Evolutionary conservation across 64 coral and sea anemone species (phyloP).

Genomic region (Hydrozoanthus tunicans): DNA sequence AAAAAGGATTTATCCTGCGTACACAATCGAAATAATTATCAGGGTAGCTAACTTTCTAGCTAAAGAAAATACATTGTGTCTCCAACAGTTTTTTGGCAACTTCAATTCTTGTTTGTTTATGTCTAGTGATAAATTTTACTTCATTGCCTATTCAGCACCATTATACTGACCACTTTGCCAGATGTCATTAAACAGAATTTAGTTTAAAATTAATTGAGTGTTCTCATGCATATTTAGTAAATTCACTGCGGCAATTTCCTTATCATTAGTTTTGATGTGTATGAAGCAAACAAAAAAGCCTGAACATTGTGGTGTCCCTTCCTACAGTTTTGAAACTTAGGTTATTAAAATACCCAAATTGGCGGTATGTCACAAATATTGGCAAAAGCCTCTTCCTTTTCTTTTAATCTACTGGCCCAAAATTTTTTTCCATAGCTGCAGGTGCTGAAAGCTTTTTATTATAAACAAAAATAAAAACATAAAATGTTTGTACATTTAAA

Average conservation of each 20-base stretch:
- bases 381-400: background rate
- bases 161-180: constrained; percentile 30
- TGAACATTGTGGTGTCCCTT: constrained; percentile 1
- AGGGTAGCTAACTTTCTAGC: background rate
- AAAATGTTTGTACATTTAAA: constrained; percentile 44
- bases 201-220: constrained; percentile 61
- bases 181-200: constrained; percentile 51
- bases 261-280: constrained; percentile 5
- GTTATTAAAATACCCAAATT: constrained; percentile 47
- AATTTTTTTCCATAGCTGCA: background rate
- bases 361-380: constrained; percentile 4
- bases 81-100: background rate
- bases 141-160: constrained; percentile 15
- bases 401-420: background rate
- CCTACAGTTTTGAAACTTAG: constrained; percentile 19
- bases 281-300: constrained; percentile 27
- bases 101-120: constrained; percentile 37
- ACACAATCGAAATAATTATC: constrained; percentile 51
- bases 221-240: constrained; percentile 30
- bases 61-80: constrained; percentile 1
- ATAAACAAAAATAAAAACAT: constrained; percentile 29
- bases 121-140: constrained; percentile 9
- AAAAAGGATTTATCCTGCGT: constrained; percentile 25
- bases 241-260: constrained; percentile 46
- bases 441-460: background rate